Conservation (phyloP, 2,888 invertebrate genomes). For the Drosophila rubida region DNA sequence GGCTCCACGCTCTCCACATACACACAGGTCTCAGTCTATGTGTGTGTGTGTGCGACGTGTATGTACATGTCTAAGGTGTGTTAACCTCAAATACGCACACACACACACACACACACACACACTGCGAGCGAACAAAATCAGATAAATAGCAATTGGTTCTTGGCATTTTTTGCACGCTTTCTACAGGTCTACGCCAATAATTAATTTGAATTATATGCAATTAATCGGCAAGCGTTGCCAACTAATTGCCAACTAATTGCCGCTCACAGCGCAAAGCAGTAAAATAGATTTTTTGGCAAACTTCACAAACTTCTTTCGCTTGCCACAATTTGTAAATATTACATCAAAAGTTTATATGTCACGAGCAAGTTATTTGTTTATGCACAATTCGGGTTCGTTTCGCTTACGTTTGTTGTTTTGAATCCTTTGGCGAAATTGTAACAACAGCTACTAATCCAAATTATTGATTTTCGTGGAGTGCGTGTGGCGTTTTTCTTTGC, state of each 20-base stretch:
- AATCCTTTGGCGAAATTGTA: constrained; percentile 46
- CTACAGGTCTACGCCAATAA: constrained; percentile 28
- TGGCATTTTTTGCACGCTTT: constrained; percentile 37
- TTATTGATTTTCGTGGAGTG: constrained; percentile 80
- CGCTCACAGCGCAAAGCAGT: not conserved
- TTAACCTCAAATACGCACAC: constrained; percentile 80
- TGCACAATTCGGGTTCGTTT: not conserved
- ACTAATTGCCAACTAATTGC: not conserved
- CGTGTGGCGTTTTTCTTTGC: constrained; percentile 27
- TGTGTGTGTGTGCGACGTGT: constrained; percentile 63
- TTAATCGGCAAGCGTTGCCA: not conserved
- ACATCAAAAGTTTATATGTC: not conserved
- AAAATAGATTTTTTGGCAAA: not conserved
- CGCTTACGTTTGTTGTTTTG: constrained; percentile 69
- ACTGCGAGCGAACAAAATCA: constrained; percentile 21
- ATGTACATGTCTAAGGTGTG: constrained; percentile 84
- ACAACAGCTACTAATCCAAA: constrained; percentile 81
- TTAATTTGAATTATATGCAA: constrained; percentile 7
- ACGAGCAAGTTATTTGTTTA: not conserved
- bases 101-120: constrained; percentile 41
- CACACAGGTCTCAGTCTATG: constrained; percentile 24
- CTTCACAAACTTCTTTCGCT: too few relatives aligned
- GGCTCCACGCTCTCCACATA: constrained; percentile 29
- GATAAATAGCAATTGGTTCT: constrained; percentile 36
- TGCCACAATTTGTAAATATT: not conserved